Evolutionary conservation across 2,888 invertebrate species (phyloP), one percentile per base, ranked within the genome.

Genomic region (Drosophila neotestacea): DNA sequence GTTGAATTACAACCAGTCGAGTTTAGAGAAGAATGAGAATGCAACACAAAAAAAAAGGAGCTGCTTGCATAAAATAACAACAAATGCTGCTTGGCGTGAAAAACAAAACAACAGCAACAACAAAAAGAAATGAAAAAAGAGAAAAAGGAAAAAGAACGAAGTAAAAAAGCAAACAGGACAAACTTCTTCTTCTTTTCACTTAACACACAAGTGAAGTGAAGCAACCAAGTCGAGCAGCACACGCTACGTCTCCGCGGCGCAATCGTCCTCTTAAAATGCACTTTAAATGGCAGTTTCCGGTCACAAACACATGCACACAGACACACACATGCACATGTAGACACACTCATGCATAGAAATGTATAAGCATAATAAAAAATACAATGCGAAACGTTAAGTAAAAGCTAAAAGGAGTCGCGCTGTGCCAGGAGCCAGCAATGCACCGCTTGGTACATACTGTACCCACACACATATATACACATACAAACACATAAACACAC

Each of bases 281-380:
- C 89, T 87, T 89, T 91, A 88, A 91, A 91, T 91, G 91, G 88
- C 91, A 89, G 91, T 90, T 91, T 90, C 90, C 90, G 90, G 91
- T 90, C 87, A 75, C 86, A 80, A 66, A 81, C 62, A 72, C 65
- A 69, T 54, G 65, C 52, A 59, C 50, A 55, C 51, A 36, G 36
- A 54, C 48, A 67, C 54, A 50, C 46, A 68, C 42, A 52, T 41
- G 59, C 39, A 55, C 38, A 34, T 28, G 56, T 44, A 41, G 16
- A 52, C 16, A 59, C 42, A 51, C 39, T 36, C 50, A 52, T 69
- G 73, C 74, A 84, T 79, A 72, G 65, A 80, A 70, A 71, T 70
- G 81, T 74, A 72, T 64, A 61, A 73, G 72, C 71, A 73, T 74
- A 79, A 81, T 69, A 73, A 77, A 72, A 50, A 73, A 75, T 63